These are phyloP conservation scores for Acleris cristana DNA, from an alignment of 2,888 invertebrate genomes.

Conservation along the genomic window DNA sequence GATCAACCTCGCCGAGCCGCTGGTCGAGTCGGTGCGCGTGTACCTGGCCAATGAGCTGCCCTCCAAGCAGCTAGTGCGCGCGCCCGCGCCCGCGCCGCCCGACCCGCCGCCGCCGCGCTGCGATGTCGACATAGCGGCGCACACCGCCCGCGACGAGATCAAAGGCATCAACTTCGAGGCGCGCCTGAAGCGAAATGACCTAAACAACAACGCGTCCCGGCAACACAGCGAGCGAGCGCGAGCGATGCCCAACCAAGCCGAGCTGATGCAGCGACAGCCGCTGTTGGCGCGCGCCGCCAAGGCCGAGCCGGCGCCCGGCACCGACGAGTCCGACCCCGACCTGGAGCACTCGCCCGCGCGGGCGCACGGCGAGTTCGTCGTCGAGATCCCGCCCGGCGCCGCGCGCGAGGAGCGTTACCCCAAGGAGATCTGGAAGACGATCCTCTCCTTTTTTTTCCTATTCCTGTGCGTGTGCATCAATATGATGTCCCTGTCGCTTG, in stretches of 20 bases:
- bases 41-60: slow-evolving; percentile 75
- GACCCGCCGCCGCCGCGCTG: slow-evolving; percentile 53
- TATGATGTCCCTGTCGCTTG: slow-evolving; percentile 90
- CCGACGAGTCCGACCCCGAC: slow-evolving; percentile 78
- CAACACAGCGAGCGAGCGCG: slow-evolving; percentile 46
- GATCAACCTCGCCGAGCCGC: slow-evolving; percentile 74
- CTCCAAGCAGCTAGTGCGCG: slow-evolving; percentile 61
- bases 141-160: slow-evolving; percentile 74
- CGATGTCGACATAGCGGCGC: slow-evolving; percentile 74
- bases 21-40: slow-evolving; percentile 77
- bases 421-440: slow-evolving; percentile 93
- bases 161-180: slow-evolving; percentile 77
- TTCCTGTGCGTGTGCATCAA: slow-evolving; percentile 78
- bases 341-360: slow-evolving; percentile 73
- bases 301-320: slow-evolving; percentile 66
- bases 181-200: slow-evolving; percentile 76
- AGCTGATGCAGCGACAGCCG: slow-evolving; percentile 81
- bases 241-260: slow-evolving; percentile 78
- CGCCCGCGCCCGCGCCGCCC: slow-evolving; percentile 43
- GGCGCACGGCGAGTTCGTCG: slow-evolving; percentile 71
- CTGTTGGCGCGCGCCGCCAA: slow-evolving; percentile 75
- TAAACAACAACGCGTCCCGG: slow-evolving; percentile 78
- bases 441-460: slow-evolving; percentile 75
- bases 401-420: slow-evolving; percentile 91
- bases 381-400: slow-evolving; percentile 84